phyloP scores from a whole-genome alignment of 1,140 invertebrate species.

The Glossosoma conforme region DNA sequence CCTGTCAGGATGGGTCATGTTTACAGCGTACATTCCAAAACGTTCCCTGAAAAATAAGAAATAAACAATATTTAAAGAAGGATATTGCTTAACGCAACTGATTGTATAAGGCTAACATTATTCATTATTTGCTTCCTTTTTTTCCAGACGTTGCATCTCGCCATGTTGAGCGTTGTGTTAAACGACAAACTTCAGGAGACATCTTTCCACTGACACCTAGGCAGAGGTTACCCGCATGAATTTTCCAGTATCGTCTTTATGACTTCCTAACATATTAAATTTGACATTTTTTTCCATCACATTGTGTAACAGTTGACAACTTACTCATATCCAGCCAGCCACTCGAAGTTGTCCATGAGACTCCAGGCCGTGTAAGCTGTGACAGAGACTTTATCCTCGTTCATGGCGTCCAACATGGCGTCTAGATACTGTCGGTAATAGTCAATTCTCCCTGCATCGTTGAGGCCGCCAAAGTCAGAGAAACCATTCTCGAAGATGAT shows the following conservation, averaged over 20 bases:
- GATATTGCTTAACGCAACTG: no score
- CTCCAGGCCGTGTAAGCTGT: slow-evolving; percentile 66
- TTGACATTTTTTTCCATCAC: neutral
- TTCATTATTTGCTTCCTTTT: no score
- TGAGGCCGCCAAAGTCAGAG: slow-evolving; percentile 45
- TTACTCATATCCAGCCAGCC: slow-evolving; percentile 55
- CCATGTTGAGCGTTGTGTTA: neutral
- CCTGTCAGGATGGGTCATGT: slow-evolving; percentile 56
- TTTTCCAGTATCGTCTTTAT: neutral
- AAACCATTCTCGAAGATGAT: slow-evolving; percentile 65
- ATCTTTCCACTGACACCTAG: neutral
- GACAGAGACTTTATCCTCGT: slow-evolving; percentile 59
- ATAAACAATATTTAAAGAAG: no score
- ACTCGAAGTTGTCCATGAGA: slow-evolving; percentile 70
- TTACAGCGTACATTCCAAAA: slow-evolving; percentile 65
- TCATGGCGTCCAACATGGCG: slow-evolving; percentile 59
- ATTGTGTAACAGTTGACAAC: slow-evolving; percentile 27
- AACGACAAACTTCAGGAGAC: no score
- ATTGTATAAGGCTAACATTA: no score
- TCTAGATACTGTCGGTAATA: slow-evolving; percentile 55
- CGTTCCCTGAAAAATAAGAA: slow-evolving; percentile 43
- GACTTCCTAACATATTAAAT: neutral
- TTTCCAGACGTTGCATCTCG: no score
- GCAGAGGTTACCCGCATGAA: neutral
- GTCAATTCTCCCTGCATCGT: slow-evolving; percentile 39